Conservation (phyloP, 2,797 vertebrate species). For the Anabas testudineus region DNA sequence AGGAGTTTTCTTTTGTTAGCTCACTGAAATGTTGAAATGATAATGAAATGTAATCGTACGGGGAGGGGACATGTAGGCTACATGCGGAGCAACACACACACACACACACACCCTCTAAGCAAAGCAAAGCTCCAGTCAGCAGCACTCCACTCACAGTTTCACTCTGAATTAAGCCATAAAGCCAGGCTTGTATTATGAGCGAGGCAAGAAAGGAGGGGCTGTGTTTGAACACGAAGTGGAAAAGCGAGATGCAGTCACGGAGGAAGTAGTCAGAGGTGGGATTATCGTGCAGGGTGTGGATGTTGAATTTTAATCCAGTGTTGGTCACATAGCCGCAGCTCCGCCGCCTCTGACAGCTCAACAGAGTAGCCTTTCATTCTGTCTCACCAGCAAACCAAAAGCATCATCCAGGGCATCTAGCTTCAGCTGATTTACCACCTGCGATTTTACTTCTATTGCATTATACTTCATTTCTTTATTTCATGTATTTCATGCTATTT, state of each 20-base stretch:
- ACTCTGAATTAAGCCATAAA: conserved; percentile 36
- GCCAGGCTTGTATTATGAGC: conserved; percentile 6
- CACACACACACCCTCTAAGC: not conserved
- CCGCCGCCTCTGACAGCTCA: conserved; percentile 44
- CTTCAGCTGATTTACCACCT: too few relatives aligned
- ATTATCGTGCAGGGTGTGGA: conserved; percentile 71
- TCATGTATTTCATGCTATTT: not conserved
- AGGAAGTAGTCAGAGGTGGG: conserved; percentile 55
- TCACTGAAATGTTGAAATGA: conserved; percentile 34
- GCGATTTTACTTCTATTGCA: conserved; percentile 13
- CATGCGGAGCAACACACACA: not conserved
- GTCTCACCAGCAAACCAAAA: conserved; percentile 62
- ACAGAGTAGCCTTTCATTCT: conserved; percentile 70
- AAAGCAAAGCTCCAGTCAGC: conserved; percentile 3
- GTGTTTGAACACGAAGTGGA: conserved; percentile 51
- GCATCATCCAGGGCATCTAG: conserved; percentile 53
- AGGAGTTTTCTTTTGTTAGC: conserved; percentile 58
- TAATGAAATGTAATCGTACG: conserved; percentile 27
- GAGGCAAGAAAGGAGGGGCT: conserved; percentile 2
- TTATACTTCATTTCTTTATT: not conserved
- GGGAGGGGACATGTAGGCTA: not conserved
- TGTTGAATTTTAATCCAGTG: conserved; percentile 52
- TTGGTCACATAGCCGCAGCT: conserved; percentile 55
- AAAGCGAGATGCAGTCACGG: conserved; percentile 51
- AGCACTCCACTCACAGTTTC: conserved; percentile 10